Percentiles rank a stretch among this genome's conserved stretches.
phyloP scores from a whole-genome alignment of 92 coral and sea anemone species.

The Pocillopora meandrina region DNA sequence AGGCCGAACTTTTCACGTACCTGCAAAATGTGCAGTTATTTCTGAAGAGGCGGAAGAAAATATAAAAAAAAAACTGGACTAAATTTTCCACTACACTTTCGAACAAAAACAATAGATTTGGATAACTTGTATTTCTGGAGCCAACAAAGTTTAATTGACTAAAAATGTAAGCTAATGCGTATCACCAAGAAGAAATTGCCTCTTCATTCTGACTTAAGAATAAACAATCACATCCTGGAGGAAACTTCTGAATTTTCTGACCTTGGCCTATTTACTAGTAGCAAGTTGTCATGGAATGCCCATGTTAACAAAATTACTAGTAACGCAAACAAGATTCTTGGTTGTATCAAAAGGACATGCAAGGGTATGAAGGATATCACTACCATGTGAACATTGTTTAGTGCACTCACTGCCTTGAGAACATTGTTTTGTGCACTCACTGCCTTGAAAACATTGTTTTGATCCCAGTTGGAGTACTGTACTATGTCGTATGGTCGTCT shows the following conservation, averaged over 20 bases:
- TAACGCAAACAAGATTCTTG: conserved; percentile 40
- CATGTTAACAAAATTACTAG: background rate
- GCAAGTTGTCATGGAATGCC: background rate
- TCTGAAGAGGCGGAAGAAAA: conserved; percentile 39
- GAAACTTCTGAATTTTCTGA: conserved; percentile 27
- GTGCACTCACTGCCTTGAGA: conserved; percentile 12
- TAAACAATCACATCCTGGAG: conserved; percentile 34
- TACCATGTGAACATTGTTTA: conserved; percentile 39
- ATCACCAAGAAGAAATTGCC: conserved; percentile 39
- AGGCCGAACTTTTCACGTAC: conserved; percentile 29
- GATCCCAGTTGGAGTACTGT: no score
- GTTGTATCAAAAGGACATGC: conserved; percentile 48
- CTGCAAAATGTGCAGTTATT: conserved; percentile 36
- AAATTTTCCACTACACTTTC: conserved; percentile 39
- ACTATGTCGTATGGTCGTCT: no score
- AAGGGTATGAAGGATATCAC: conserved; percentile 39
- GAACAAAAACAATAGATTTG: background rate
- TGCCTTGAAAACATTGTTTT: no score
- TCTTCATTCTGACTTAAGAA: background rate
- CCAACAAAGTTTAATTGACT: conserved; percentile 30
- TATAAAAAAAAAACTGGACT: conserved; percentile 4
- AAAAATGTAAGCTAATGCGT: conserved; percentile 32
- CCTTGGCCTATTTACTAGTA: background rate
- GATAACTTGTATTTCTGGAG: conserved; percentile 27
- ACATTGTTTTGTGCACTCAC: no score